Evolutionary conservation across 1,140 invertebrate genomes (phyloP).

Genomic region (Goniozus legneri): DNA sequence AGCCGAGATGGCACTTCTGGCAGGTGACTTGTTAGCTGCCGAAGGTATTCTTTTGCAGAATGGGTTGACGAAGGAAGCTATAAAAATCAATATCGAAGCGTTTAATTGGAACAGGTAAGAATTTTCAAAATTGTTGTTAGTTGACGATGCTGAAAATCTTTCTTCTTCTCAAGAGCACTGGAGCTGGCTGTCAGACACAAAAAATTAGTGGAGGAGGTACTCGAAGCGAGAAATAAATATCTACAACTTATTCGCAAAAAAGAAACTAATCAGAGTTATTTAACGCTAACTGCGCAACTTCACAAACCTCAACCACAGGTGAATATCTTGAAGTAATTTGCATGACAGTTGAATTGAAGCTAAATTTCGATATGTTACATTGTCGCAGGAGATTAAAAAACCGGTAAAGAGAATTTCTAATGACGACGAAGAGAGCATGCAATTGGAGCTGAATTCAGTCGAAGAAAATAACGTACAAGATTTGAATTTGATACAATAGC

Average conservation of each 20-base stretch:
- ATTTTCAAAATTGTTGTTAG: slow-evolving; percentile 7
- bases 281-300: too few relatives aligned
- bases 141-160: slow-evolving; percentile 1
- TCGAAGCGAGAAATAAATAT: slow-evolving; percentile 74
- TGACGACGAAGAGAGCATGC: too few relatives aligned
- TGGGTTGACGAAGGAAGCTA: slow-evolving; percentile 72
- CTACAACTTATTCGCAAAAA: slow-evolving; percentile 69
- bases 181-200: slow-evolving; percentile 82
- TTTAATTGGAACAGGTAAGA: slow-evolving; percentile 80
- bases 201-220: slow-evolving; percentile 72
- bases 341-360: too few relatives aligned
- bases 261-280: slow-evolving; percentile 65
- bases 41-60: slow-evolving; percentile 80
- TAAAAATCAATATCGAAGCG: slow-evolving; percentile 75
- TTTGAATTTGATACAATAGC: too few relatives aligned
- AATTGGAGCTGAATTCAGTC: too few relatives aligned
- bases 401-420: too few relatives aligned
- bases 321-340: too few relatives aligned
- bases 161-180: slow-evolving; percentile 62
- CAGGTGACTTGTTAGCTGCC: slow-evolving; percentile 75
- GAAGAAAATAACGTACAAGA: too few relatives aligned
- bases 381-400: too few relatives aligned
- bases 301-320: too few relatives aligned
- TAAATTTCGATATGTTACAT: too few relatives aligned
- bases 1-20: slow-evolving; percentile 78